Evolutionary conservation across 2,113 vertebrate species (phyloP).

Genomic region (Paralichthys olivaceus): DNA sequence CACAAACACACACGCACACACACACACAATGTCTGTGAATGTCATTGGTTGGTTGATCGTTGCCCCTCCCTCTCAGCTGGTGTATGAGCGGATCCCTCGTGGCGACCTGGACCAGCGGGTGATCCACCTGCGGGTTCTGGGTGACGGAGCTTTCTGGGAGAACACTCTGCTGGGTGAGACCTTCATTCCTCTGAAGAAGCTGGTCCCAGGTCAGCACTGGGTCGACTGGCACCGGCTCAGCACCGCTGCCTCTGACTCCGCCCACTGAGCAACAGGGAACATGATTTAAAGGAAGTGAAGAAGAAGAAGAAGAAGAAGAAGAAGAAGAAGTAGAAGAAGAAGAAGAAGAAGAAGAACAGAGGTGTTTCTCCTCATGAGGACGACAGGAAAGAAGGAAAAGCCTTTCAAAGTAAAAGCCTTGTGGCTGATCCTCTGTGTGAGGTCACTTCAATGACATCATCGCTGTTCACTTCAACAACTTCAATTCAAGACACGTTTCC

Average conservation of each 20-base stretch:
- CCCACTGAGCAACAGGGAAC: conserved; percentile 63
- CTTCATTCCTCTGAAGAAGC: conserved; percentile 88
- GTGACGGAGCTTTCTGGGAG: conserved; percentile 96
- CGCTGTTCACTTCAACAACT: not conserved
- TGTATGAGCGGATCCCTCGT: conserved; percentile 91
- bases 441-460: conserved; percentile 1
- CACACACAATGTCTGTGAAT: no score
- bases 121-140: conserved; percentile 93
- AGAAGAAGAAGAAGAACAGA: not conserved
- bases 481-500: not conserved
- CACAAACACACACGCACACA: no score
- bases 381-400: conserved; percentile 14
- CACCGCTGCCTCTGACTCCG: conserved; percentile 77
- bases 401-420: conserved; percentile 51
- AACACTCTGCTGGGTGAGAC: conserved; percentile 93
- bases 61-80: conserved; percentile 81
- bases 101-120: conserved; percentile 94
- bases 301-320: conserved; percentile 2
- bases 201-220: conserved; percentile 90
- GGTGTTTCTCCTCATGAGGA: not conserved
- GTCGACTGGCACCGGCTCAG: conserved; percentile 94
- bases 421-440: conserved; percentile 18
- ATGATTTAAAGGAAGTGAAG: not conserved
- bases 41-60: not conserved
- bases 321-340: not conserved